Percentiles rank a stretch among this genome's conserved stretches.
These are phyloP conservation scores for Parnassius apollo DNA, from an alignment of 2,888 invertebrate species.

Conservation along the genomic window DNA sequence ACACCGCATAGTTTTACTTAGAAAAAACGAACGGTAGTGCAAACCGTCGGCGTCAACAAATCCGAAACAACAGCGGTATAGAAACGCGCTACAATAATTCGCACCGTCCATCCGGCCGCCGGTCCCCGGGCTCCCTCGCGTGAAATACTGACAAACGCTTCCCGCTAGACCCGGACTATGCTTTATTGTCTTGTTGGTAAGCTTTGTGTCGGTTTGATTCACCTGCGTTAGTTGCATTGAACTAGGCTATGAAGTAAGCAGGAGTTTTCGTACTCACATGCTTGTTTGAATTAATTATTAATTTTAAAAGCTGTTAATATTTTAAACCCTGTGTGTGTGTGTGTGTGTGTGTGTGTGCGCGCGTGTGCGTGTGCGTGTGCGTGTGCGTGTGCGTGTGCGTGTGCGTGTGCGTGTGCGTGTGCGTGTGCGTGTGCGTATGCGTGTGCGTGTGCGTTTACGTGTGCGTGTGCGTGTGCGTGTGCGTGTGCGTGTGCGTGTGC, in stretches of 20 bases:
- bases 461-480: no score
- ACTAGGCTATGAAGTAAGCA: neutral
- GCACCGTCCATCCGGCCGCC: conserved; percentile 29
- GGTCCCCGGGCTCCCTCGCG: conserved; percentile 28
- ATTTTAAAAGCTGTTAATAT: neutral
- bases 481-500: no score
- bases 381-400: no score
- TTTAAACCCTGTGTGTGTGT: no score
- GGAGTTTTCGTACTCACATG: neutral
- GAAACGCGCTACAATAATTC: conserved; percentile 31
- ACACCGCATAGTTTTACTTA: conserved; percentile 7
- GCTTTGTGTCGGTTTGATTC: conserved; percentile 48
- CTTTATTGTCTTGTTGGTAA: conserved; percentile 63
- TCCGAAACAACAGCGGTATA: conserved; percentile 21
- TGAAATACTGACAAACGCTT: conserved; percentile 35
- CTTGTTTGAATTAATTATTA: neutral
- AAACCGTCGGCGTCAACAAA: conserved; percentile 18
- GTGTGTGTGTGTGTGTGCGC: no score
- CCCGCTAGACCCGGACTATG: conserved; percentile 57
- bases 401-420: no score
- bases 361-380: no score
- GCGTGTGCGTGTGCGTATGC: no score
- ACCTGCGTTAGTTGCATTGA: conserved; percentile 25
- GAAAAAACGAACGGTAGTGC: conserved; percentile 12
- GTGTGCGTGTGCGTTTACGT: no score